These are phyloP conservation scores for Pheosia tremula DNA, from an alignment of 2,888 invertebrate species.

Conservation along the genomic window DNA sequence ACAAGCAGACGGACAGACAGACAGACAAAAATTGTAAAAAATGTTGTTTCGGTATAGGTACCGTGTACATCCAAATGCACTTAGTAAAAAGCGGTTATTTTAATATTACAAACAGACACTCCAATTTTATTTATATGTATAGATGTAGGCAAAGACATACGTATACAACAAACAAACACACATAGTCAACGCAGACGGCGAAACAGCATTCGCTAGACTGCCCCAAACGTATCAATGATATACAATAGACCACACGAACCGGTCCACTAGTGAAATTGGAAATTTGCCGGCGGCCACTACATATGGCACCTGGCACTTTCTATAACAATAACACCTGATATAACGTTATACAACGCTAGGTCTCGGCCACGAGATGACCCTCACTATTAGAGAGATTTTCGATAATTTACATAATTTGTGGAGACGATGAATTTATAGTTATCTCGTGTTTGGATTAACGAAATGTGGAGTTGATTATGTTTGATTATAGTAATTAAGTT, in stretches of 20 bases:
- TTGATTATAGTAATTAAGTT: slow-evolving; percentile 6
- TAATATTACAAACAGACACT: no score
- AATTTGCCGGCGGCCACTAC: slow-evolving; percentile 46
- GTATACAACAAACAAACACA: no score
- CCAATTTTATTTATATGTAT: no score
- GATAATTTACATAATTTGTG: slow-evolving; percentile 34
- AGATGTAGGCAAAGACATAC: no score
- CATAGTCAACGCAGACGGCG: no score
- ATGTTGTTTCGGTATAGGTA: no score
- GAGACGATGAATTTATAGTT: slow-evolving; percentile 10
- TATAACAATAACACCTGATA: slow-evolving; percentile 47
- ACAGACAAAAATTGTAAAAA: no score
- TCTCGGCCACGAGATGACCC: slow-evolving; percentile 70
- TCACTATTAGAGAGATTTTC: slow-evolving; percentile 46
- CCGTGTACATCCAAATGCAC: no score
- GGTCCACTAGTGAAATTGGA: slow-evolving; percentile 69
- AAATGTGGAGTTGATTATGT: slow-evolving; percentile 4
- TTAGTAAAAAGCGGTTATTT: no score
- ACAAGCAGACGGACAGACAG: no score
- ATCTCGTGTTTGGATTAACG: not conserved
- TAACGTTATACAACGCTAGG: slow-evolving; percentile 66
- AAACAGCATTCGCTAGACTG: not conserved
- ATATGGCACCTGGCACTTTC: slow-evolving; percentile 69
- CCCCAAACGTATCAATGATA: slow-evolving; percentile 22
- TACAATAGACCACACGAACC: slow-evolving; percentile 44